Evolutionary conservation across 2,888 invertebrate genomes (phyloP).

Genomic region (Troides helena): DNA sequence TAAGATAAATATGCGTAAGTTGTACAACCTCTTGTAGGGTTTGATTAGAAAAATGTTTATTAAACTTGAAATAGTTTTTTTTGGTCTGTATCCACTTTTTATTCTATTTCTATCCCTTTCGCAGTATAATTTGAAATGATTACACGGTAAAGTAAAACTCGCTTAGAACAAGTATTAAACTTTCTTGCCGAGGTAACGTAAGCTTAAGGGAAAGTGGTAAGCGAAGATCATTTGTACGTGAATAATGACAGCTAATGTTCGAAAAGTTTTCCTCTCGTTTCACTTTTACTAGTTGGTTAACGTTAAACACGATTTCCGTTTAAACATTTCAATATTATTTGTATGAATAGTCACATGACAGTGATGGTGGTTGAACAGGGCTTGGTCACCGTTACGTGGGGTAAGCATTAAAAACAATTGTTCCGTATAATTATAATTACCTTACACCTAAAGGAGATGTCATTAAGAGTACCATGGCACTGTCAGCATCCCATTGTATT

Average conservation of each 20-base stretch:
- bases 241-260: slow-evolving; percentile 7
- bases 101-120: too few relatives aligned
- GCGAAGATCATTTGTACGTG: slow-evolving; percentile 14
- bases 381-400: too few relatives aligned
- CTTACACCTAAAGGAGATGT: too few relatives aligned
- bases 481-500: too few relatives aligned
- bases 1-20: too few relatives aligned
- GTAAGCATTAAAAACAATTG: too few relatives aligned
- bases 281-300: slow-evolving; percentile 4
- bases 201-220: slow-evolving; percentile 17
- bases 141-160: background rate
- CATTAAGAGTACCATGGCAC: too few relatives aligned
- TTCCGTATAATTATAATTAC: too few relatives aligned
- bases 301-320: background rate
- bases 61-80: too few relatives aligned
- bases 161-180: background rate
- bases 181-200: slow-evolving; percentile 1
- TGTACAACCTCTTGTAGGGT: too few relatives aligned
- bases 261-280: slow-evolving; percentile 9
- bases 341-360: background rate
- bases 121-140: background rate
- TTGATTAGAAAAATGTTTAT: too few relatives aligned
- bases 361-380: background rate
- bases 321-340: background rate
- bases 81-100: too few relatives aligned